These are phyloP conservation scores for Lasioglossum marginatum DNA, from an alignment of 2,888 invertebrate genomes.

Conservation along the genomic window DNA sequence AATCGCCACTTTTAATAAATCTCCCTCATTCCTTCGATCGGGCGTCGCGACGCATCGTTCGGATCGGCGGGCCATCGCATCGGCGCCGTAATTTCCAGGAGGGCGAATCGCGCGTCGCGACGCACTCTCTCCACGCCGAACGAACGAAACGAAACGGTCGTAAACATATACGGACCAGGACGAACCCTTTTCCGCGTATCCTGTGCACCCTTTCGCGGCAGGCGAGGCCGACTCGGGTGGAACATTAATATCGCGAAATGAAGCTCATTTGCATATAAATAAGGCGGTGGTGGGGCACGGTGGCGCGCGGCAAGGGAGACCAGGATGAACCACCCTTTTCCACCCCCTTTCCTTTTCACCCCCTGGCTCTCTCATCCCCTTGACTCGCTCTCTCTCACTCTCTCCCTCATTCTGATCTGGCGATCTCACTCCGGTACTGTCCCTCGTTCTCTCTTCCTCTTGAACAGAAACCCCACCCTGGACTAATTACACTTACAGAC, in stretches of 20 bases:
- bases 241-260: conserved; percentile 95
- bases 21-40: neutral
- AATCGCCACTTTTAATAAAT: conserved; percentile 18
- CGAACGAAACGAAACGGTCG: conserved; percentile 76
- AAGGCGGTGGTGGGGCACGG: conserved; percentile 86
- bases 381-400: conserved; percentile 22
- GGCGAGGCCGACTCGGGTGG: conserved; percentile 78
- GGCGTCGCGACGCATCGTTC: neutral
- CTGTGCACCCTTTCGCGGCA: conserved; percentile 72
- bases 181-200: conserved; percentile 81
- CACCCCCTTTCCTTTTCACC: conserved; percentile 56
- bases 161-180: conserved; percentile 79
- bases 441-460: conserved; percentile 57
- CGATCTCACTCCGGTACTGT: conserved; percentile 24
- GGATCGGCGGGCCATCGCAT: conserved; percentile 36
- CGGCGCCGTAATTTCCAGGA: conserved; percentile 58
- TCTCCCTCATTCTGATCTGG: conserved; percentile 15
- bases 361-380: conserved; percentile 8
- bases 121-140: conserved; percentile 60
- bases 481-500: conserved; percentile 85
- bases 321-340: conserved; percentile 78
- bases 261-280: conserved; percentile 96
- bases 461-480: conserved; percentile 78
- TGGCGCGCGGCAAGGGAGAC: conserved; percentile 72
- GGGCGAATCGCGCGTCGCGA: conserved; percentile 59